Evolutionary conservation across 1,140 invertebrate genomes (phyloP), one percentile per base, ranked within the genome.

Genomic region (Plutomurus gul): DNA sequence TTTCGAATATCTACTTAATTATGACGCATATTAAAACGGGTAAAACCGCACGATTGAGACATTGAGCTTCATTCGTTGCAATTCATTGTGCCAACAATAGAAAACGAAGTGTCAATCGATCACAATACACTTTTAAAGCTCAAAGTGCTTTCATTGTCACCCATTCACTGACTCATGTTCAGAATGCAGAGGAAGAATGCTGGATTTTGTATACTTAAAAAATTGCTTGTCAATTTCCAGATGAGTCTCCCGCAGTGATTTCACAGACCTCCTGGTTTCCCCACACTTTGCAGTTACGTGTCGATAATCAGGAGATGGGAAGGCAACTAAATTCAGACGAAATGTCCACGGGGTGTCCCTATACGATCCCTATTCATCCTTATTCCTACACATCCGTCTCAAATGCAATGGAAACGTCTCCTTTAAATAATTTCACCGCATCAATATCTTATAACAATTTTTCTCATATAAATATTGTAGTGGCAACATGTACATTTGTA

Each of bases 221-320:
- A 77, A 77, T 77, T 77, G 56, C 56, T 39, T 77, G 75, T 77
- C 75, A 77, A 77, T 56, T 77, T 77, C 75, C 51, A 77, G 75
- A 70, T 71, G 22, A 70, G 56, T 7, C 75, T 77, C 75, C 75
- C 30, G 75, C 75, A 30, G 75, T 43, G 75, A 77, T 77, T 77
- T 77, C 46, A 20, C 25, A 76, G 75, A 77, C 56, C 75, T 43
- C 75, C 75, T 70, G 75, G 56, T 77, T 77, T 77, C 56, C 51
- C 75, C 36, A 49, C 37, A 77, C 75, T 71, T 46, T 46, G 36
- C 22, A 77, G 70, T 77, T 77, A 71, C 40, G 75, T 70, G 43
- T 77, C 75, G 56, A 77, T 77, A 56, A 77, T 65, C 56, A 65
- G 30, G 56, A 65, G 27, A 65, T 30, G 56, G 33, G 37, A 46